Evolutionary conservation across 1,140 invertebrate genomes (phyloP).

Genomic region (Bemisia tabaci): DNA sequence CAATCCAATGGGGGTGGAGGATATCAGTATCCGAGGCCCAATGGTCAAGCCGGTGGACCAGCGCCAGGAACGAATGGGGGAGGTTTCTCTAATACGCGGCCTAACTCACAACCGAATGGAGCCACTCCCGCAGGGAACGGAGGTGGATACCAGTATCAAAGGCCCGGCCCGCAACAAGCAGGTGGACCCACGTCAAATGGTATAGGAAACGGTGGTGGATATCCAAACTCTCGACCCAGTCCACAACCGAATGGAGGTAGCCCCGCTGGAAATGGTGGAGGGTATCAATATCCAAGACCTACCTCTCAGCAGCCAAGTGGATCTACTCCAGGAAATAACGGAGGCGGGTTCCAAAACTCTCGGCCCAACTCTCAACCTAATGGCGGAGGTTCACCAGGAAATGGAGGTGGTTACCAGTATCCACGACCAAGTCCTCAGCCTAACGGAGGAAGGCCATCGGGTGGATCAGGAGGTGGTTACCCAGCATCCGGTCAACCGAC

Average conservation of each 20-base stretch:
- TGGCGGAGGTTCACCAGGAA: not conserved
- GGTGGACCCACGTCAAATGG: not conserved
- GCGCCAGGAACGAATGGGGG: not conserved
- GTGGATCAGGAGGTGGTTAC: not conserved
- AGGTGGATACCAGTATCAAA: not conserved
- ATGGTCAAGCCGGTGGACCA: not conserved
- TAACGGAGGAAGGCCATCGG: not conserved
- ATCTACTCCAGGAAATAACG: not conserved
- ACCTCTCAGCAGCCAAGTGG: not conserved
- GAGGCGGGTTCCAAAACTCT: not conserved
- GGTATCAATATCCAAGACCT: not conserved
- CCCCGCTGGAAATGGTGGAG: not conserved
- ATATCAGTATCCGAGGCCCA: not conserved
- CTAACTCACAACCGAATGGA: not conserved
- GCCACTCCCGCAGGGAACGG: not conserved
- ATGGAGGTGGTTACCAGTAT: not conserved
- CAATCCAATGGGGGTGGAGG: too few relatives aligned
- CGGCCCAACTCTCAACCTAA: not conserved
- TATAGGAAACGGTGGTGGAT: not conserved
- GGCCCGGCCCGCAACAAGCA: not conserved
- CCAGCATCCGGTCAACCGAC: not conserved
- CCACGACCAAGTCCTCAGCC: not conserved
- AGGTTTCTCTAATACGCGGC: not conserved
- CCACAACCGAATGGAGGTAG: not conserved
- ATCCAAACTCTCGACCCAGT: not conserved